Percentiles rank a stretch among this genome's conserved stretches.
phyloP scores from a whole-genome alignment of 2,797 vertebrate genomes.

The Potorous gilbertii region DNA sequence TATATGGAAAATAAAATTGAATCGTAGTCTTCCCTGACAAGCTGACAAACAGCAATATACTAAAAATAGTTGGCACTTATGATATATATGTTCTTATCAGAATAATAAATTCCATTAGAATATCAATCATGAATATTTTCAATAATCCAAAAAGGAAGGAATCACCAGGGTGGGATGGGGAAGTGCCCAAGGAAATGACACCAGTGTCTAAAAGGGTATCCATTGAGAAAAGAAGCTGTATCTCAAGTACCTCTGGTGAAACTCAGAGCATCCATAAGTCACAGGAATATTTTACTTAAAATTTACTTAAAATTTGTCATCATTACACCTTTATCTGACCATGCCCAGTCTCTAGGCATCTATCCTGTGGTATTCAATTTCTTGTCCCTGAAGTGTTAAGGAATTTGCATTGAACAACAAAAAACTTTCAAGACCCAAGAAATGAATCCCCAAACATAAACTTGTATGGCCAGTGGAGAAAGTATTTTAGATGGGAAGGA shows the following conservation, averaged over 20 bases:
- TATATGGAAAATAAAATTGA: constrained; percentile 10
- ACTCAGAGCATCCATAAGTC: background rate
- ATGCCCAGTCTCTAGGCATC: background rate
- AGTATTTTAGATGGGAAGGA: background rate
- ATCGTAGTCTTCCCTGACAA: constrained; percentile 11
- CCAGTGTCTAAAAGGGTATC: background rate
- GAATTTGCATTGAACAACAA: background rate
- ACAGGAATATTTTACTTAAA: background rate
- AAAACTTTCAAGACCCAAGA: background rate
- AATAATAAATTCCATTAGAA: background rate
- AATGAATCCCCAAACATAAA: background rate
- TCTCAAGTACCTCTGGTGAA: background rate
- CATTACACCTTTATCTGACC: background rate
- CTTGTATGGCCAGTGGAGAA: background rate
- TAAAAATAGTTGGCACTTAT: background rate
- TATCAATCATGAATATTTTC: constrained; percentile 17
- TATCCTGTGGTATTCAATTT: background rate
- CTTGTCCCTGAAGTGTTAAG: background rate
- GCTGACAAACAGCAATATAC: constrained; percentile 3
- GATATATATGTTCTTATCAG: background rate
- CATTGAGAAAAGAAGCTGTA: background rate
- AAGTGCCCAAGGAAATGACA: constrained; percentile 28
- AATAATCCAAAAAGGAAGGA: constrained; percentile 29
- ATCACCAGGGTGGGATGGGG: background rate
- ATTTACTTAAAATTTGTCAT: background rate